Evolutionary conservation across 2,113 vertebrate species (phyloP).

Genomic region (Colaptes auratus): DNA sequence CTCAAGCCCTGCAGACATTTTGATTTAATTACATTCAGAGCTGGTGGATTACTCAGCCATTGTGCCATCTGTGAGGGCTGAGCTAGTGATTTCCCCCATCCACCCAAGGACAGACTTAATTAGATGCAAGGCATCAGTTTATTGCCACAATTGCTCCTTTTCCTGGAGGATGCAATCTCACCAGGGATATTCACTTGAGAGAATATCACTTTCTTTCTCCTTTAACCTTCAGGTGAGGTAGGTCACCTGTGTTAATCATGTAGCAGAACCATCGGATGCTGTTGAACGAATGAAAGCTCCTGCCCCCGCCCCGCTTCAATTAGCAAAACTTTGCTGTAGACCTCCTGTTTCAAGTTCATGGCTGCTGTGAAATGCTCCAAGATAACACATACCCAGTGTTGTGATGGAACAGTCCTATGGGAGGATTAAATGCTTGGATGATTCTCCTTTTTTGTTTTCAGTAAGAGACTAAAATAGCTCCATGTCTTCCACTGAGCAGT

Average conservation of each 20-base stretch:
- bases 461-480: neutral
- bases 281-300: neutral
- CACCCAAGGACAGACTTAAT: constrained; percentile 33
- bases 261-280: neutral
- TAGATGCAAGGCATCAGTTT: neutral
- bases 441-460: neutral
- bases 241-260: neutral
- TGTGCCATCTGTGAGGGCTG: constrained; percentile 33
- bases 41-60: constrained; percentile 49
- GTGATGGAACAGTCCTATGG: neutral
- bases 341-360: neutral
- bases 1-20: constrained; percentile 40
- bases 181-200: neutral
- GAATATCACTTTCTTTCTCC: neutral
- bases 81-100: neutral
- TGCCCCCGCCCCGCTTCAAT: neutral
- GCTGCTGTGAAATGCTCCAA: neutral
- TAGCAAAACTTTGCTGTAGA: neutral
- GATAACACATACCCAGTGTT: rapidly evolving
- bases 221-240: neutral
- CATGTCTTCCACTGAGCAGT: neutral
- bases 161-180: neutral
- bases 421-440: neutral
- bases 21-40: constrained; percentile 62
- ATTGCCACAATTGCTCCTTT: neutral